Percentiles rank a stretch among this genome's conserved stretches.
Conservation (phyloP, 2,888 invertebrate genomes). For the Gortyna flavago region DNA sequence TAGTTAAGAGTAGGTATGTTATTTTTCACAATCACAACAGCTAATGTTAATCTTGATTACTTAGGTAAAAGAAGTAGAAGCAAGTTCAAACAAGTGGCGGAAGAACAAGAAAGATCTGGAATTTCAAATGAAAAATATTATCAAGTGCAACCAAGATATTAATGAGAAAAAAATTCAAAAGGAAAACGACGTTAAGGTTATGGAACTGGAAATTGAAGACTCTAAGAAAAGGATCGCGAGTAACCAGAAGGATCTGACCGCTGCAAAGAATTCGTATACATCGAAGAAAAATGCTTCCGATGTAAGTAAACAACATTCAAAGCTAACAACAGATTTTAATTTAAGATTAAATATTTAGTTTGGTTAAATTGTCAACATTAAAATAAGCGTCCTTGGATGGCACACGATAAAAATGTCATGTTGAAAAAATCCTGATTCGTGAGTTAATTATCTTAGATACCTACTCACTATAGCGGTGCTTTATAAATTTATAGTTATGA, state of each 20-base stretch:
- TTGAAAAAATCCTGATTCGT: not conserved
- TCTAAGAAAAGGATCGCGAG: conserved; percentile 75
- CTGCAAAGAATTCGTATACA: conserved; percentile 67
- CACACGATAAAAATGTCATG: not conserved
- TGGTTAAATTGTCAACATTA: not conserved
- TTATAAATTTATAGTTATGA: not conserved
- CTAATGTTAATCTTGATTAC: conserved; percentile 37
- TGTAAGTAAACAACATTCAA: conserved; percentile 70
- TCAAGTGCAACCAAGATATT: conserved; percentile 76
- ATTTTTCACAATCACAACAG: no score
- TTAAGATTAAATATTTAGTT: not conserved
- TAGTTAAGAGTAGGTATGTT: no score
- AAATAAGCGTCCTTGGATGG: not conserved
- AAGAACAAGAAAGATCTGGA: conserved; percentile 82
- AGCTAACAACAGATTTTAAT: not conserved
- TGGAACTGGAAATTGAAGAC: conserved; percentile 77
- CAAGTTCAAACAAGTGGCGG: conserved; percentile 79
- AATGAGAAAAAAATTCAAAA: conserved; percentile 78
- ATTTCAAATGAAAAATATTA: conserved; percentile 73
- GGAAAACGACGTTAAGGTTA: conserved; percentile 77
- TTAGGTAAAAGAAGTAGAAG: conserved; percentile 80
- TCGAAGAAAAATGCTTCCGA: conserved; percentile 76
- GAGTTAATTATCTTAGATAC: not conserved
- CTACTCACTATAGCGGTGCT: not conserved
- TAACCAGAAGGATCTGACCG: conserved; percentile 72